phyloP scores from a whole-genome alignment of 2,888 invertebrate species.

The Napeogenes sylphis region DNA sequence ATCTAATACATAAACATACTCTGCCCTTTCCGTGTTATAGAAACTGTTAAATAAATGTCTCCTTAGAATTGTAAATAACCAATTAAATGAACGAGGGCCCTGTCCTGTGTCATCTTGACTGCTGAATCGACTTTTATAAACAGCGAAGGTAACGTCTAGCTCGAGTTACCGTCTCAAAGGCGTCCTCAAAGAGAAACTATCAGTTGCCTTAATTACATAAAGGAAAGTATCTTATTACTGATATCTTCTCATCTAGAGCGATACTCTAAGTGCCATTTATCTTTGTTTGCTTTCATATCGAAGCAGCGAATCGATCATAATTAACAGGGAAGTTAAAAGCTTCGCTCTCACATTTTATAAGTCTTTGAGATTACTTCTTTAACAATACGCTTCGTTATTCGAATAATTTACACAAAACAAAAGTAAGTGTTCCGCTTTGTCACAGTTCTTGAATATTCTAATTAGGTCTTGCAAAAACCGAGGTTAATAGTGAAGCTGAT shows the following conservation, averaged over 20 bases:
- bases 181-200: slow-evolving; percentile 26
- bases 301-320: slow-evolving; percentile 1
- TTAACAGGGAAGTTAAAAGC: slow-evolving; percentile 1
- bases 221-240: slow-evolving; percentile 23
- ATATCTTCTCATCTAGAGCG: slow-evolving; percentile 14
- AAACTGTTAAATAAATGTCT: too few relatives aligned
- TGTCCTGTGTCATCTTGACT: slow-evolving; percentile 21
- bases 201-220: slow-evolving; percentile 22
- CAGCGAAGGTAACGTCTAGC: slow-evolving; percentile 30
- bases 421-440: slow-evolving; percentile 19
- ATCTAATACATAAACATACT: background rate
- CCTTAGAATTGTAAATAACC: too few relatives aligned
- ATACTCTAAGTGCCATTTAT: slow-evolving; percentile 1
- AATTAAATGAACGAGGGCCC: too few relatives aligned
- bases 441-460: slow-evolving; percentile 32
- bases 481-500: slow-evolving; percentile 59
- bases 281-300: background rate
- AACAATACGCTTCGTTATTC: background rate
- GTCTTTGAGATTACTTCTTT: background rate
- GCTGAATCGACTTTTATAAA: slow-evolving; percentile 31
- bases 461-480: slow-evolving; percentile 59
- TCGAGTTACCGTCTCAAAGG: slow-evolving; percentile 33
- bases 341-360: background rate
- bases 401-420: background rate
- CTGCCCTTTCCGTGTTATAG: too few relatives aligned